These are phyloP conservation scores for Drosophila athabasca DNA, from an alignment of 1,140 invertebrate genomes.

Conservation along the genomic window DNA sequence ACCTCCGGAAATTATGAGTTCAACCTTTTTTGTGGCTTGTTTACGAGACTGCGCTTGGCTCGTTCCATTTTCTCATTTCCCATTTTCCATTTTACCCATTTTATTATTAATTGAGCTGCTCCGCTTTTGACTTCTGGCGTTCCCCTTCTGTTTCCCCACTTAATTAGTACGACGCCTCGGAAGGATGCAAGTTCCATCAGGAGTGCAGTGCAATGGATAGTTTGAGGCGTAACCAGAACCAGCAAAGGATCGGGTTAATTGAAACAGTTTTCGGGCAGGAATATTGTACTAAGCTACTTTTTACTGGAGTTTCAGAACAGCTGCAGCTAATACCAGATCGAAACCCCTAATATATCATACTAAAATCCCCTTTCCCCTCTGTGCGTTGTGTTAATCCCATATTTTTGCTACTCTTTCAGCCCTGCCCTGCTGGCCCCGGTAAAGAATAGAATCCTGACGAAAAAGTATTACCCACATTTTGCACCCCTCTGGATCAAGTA, in stretches of 20 bases:
- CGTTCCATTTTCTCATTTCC: constrained; percentile 7
- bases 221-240: constrained; percentile 6
- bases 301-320: constrained; percentile 26
- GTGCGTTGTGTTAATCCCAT: constrained; percentile 65
- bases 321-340: constrained; percentile 42
- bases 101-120: constrained; percentile 75
- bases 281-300: neutral
- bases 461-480: constrained; percentile 46
- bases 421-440: constrained; percentile 14
- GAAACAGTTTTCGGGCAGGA: constrained; percentile 56
- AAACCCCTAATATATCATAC: constrained; percentile 39
- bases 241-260: constrained; percentile 54
- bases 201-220: constrained; percentile 21
- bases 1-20: constrained; percentile 81
- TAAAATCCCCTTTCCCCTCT: constrained; percentile 32
- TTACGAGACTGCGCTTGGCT: constrained; percentile 54
- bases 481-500: constrained; percentile 37
- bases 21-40: constrained; percentile 69
- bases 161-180: constrained; percentile 58
- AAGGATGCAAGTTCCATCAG: constrained; percentile 28
- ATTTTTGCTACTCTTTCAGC: constrained; percentile 44
- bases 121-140: constrained; percentile 40
- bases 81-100: constrained; percentile 27
- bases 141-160: constrained; percentile 62
- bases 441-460: neutral